These are phyloP conservation scores for Thymelicus sylvestris DNA, from an alignment of 2,888 invertebrate species.

Conservation along the genomic window DNA sequence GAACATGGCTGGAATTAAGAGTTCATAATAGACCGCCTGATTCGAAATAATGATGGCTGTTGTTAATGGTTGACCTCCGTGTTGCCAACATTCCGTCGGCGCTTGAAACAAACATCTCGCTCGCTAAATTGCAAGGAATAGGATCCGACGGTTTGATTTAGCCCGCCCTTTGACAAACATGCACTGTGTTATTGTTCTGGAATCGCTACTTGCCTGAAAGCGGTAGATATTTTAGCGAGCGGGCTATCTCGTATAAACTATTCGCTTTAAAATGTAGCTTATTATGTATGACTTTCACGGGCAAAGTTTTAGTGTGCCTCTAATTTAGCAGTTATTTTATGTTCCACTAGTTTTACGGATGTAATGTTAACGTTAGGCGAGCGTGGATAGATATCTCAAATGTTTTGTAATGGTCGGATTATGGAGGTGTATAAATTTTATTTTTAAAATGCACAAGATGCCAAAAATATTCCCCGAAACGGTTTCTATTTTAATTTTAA, in stretches of 20 bases:
- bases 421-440: no score
- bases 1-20: no score
- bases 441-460: no score
- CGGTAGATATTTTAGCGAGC: background rate
- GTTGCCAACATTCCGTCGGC: no score
- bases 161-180: background rate
- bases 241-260: background rate
- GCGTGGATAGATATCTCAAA: conserved; percentile 1
- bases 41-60: no score
- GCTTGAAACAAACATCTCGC: background rate
- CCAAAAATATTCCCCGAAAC: no score
- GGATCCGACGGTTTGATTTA: background rate
- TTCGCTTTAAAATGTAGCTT: background rate
- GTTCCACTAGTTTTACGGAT: conserved; percentile 5
- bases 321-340: background rate
- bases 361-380: background rate
- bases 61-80: no score
- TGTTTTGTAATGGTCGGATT: background rate
- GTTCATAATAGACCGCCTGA: no score
- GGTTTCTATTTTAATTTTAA: no score
- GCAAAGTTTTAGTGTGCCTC: background rate
- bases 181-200: no score
- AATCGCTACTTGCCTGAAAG: background rate
- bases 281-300: background rate
- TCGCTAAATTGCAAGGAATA: conserved; percentile 1